phyloP scores from a whole-genome alignment of 2,113 vertebrate species.

The Apteryx mantelli region DNA sequence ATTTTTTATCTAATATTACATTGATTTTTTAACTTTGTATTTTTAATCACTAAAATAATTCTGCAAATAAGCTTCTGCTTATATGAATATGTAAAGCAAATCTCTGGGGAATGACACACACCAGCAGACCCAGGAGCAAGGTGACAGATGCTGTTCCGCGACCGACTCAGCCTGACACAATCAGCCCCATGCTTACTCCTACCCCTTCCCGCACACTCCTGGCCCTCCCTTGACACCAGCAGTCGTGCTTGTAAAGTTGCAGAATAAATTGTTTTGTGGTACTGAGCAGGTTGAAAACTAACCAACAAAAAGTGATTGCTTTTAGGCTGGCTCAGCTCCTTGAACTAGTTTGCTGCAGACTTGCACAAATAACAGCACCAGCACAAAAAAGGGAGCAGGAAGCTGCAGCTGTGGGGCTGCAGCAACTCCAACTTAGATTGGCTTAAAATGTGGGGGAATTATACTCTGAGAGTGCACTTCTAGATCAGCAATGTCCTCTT shows the following conservation, averaged over 20 bases:
- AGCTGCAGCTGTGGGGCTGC: background rate
- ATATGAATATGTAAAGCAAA: background rate
- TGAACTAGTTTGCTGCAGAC: background rate
- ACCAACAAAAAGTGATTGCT: background rate
- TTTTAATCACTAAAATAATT: background rate
- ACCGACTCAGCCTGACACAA: background rate
- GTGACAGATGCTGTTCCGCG: background rate
- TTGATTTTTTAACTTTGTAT: background rate
- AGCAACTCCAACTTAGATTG: background rate
- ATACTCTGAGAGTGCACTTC: rapidly evolving
- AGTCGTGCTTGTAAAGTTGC: background rate
- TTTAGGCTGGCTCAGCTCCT: background rate
- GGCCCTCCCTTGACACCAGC: background rate
- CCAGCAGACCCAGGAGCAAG: background rate
- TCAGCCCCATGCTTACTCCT: background rate
- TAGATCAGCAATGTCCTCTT: background rate
- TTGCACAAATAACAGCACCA: rapidly evolving
- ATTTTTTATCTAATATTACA: background rate
- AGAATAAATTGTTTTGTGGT: background rate
- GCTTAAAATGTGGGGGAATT: background rate
- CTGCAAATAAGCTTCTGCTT: background rate
- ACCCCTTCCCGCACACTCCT: background rate
- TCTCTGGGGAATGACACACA: background rate
- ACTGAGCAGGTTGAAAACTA: background rate
- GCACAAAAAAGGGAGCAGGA: background rate